phyloP scores from a whole-genome alignment of 2,113 vertebrate genomes.

The Anthoscopus minutus region DNA sequence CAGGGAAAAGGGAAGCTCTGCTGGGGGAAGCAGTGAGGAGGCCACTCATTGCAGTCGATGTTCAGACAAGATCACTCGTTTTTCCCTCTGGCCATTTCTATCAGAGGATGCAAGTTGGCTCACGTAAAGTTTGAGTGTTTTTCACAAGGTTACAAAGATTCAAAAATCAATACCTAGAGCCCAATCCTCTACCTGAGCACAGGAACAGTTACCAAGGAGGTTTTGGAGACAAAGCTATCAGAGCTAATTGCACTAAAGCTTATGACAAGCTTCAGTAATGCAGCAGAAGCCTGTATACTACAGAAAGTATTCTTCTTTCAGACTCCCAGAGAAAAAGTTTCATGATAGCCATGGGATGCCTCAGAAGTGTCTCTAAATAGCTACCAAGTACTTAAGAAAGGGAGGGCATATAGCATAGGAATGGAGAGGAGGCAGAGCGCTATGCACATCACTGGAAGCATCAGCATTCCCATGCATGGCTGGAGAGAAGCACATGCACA shows the following conservation, averaged over 20 bases:
- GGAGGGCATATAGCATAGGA: neutral
- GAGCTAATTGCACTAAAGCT: neutral
- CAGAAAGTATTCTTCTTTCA: neutral
- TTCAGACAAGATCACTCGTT: neutral
- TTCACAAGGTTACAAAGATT: neutral
- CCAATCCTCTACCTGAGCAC: neutral
- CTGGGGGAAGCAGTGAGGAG: neutral
- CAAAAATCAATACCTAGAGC: neutral
- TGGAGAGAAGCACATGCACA: neutral
- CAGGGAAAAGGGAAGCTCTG: neutral
- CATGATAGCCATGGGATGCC: neutral
- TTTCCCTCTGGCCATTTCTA: neutral
- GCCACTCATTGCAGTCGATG: neutral
- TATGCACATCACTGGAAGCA: neutral
- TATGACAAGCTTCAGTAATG: neutral
- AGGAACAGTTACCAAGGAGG: neutral
- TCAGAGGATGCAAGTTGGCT: neutral
- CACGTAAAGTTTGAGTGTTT: neutral
- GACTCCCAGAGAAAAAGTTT: neutral
- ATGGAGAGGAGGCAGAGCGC: neutral
- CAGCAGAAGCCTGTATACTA: neutral
- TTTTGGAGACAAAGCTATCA: neutral
- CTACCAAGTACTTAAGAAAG: neutral
- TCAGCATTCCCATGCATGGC: neutral
- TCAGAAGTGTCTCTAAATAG: neutral